Conservation (phyloP, 2,797 vertebrate species). For the Neosalanx taihuensis region DNA sequence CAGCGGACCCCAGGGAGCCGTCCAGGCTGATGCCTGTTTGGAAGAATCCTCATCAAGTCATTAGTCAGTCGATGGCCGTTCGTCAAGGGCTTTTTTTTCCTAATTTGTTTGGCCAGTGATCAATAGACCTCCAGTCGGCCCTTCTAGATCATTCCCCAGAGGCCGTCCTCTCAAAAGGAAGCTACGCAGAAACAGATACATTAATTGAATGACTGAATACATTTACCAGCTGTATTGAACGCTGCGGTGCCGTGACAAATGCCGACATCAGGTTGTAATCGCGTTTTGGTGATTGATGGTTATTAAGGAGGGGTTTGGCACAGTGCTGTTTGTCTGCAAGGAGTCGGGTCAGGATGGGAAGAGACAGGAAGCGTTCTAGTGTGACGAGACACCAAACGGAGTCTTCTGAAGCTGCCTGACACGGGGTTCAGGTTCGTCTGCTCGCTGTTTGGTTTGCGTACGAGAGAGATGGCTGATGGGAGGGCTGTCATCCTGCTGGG, state of each 20-base stretch:
- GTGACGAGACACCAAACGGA: conserved; percentile 44
- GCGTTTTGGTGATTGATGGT: conserved; percentile 60
- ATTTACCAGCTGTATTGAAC: conserved; percentile 59
- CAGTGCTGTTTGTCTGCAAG: conserved; percentile 43
- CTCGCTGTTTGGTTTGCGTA: conserved; percentile 46
- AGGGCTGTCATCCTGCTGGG: too few relatives aligned
- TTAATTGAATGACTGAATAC: conserved; percentile 68
- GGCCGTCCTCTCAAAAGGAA: conserved; percentile 63
- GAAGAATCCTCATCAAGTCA: conserved; percentile 51
- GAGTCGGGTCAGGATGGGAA: conserved; percentile 40
- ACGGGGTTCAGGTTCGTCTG: conserved; percentile 20
- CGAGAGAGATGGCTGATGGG: conserved; percentile 40
- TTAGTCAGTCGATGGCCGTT: conserved; percentile 62
- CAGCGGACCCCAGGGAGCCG: background rate
- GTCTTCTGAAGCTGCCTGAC: conserved; percentile 23
- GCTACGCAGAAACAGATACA: conserved; percentile 55
- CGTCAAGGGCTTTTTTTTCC: conserved; percentile 54
- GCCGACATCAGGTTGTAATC: conserved; percentile 58
- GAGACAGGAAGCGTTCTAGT: conserved; percentile 40
- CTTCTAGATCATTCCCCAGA: conserved; percentile 60
- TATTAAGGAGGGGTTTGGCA: conserved; percentile 40
- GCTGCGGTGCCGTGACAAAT: conserved; percentile 48
- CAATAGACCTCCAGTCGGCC: conserved; percentile 67
- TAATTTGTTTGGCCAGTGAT: conserved; percentile 59
- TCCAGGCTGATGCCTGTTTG: conserved; percentile 23